Base-by-base conservation (phyloP, 2,888 invertebrate species). In the Thumatha senex region DNA sequence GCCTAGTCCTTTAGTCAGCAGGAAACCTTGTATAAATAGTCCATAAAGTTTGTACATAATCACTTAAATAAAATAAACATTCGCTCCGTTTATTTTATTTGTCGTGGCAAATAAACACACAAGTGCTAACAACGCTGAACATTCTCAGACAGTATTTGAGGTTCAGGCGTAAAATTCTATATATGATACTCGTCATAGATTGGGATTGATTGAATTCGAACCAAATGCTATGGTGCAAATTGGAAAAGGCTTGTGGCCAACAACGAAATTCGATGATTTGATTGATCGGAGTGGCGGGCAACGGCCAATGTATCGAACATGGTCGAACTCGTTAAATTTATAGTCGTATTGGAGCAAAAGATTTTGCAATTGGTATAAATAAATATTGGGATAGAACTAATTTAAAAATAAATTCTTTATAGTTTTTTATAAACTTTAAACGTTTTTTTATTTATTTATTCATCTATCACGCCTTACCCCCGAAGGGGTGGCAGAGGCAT, bases 151-250 rank as follows among this genome's bases (percentile, higher is more conserved):
- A 11, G 46, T 40, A n/a, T n/a, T 7, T 54, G 47, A 54, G 48
- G 36, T 30, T 36, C 47, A 5, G 31, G 57, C 52, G 58, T 67
- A 56, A 70, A 69, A 70, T 70, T 66, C 68, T 75, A 72, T 72
- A 67, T 70, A 68, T 63, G 61, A 58, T n/a, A 40, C n/a, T 12
- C 18, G 2, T 10, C 11, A 11, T 38, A 38, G 15, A 13, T 9
- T 4, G 39, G 18, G 39, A n/a, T 39, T 15, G 39, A 39, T 18
- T 15, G n/a, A 5, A 39, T 39, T 15, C 39, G 39, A n/a, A 24
- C n/a, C 39, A 15, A 15, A 18, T 39, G 36, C 24, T 42, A 46
- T 51, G 53, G 40, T 15, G 34, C 12, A 30, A 30, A 42, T 42
- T 15, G 30, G 11, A 42, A 31, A n/a, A 31, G 33, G 24, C 29